Base-by-base conservation (phyloP, 1,140 invertebrate species). In the Choristoneura fumiferana region DNA sequence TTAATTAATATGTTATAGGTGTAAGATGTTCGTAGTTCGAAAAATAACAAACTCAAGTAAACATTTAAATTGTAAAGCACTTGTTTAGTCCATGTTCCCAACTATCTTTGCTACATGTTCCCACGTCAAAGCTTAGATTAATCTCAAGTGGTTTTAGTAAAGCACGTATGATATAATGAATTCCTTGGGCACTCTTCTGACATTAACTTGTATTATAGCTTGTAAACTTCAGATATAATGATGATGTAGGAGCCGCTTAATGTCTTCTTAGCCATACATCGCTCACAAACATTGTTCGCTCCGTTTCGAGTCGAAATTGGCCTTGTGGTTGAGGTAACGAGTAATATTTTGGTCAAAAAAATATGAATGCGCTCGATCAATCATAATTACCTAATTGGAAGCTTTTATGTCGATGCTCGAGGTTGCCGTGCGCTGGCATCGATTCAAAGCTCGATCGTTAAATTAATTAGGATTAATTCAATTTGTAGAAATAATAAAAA, bases 211-310 rank as follows among this genome's bases (percentile, higher is more conserved):
- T 18, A 54, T 54, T 54, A 54, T 54, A 37, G 53, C 53, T 36
- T 54, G 53, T 54, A 54, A 54, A 36, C 33, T 49, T 17, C 43
- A 17, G 15, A 35, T 36, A 54, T 54, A 54, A 54, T 54, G 53
- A 54, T 54, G 22, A 54, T 54, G 53, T 35, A 17, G 33, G 9
- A 37, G 14, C n/a, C n/a, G n/a, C 33, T 35, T 54, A 54, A 54
- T 54, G 53, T 54, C 53, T 54, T 54, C 33, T 54, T 54, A 9
- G 53, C 12, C 52, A 36, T 54, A 54, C 34, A 34, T 43, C 6
- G 22, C 29, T 22, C 43, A 22, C 29, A 49, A 17, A 13, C 29
- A n/a, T 13, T 12, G 14, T 8, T 18, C 53, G 53, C 15, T 54
- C 13, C 14, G 12, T 54, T 54, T 54, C 29, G 35, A 37, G 14